Evolutionary conservation across 1,140 invertebrate genomes (phyloP), one percentile per base, ranked within the genome.

Genomic region (Araneus ventricosus): DNA sequence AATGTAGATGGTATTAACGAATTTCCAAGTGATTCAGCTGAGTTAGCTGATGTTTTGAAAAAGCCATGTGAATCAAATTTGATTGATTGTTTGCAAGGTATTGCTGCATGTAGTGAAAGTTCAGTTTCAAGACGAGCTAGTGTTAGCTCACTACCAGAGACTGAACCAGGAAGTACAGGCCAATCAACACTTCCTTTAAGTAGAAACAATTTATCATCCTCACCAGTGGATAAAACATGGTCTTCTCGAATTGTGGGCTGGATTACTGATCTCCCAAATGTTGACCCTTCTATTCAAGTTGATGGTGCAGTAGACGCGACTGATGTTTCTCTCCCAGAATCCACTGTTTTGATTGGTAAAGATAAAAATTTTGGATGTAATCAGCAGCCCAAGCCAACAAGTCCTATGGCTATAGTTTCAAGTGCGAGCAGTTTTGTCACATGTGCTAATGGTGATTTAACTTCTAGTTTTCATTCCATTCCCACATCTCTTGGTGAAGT

Each of bases 261-360:
- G 87, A 88, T 88, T n/a, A 45, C 87, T 17, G 87, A 75, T 70
- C 39, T 88, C 24, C 57, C 85, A 37, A 87, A 63, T n/a, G 24
- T 10, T 87, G 30, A 61, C 30, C 1, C 14, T 24, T 20, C 80
- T 45, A 24, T 10, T 39, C 30, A 5, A 70, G 27, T 45, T 24
- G 39, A 59, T 37, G 22, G 14, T 10, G 8, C 27, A 37, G 34
- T 27, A 34, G 45, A 17, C 17, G 45, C 3, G 17, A 1, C 17
- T 52, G 27, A 45, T 37, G 59, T n/a, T 37, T 34, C 7, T 87
- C 27, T 30, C 14, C n/a, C 85, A 20, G 70, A 75, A 75, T 34
- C 3, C 0, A 8, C 30, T 7, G 17, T 37, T 75, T 14, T 6
- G 0, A 14, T 4, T 75, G 34, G 37, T 37, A 20, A 37, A 75